These are phyloP conservation scores for Oegoconia quadripuncta DNA, from an alignment of 2,888 invertebrate genomes.

Conservation along the genomic window DNA sequence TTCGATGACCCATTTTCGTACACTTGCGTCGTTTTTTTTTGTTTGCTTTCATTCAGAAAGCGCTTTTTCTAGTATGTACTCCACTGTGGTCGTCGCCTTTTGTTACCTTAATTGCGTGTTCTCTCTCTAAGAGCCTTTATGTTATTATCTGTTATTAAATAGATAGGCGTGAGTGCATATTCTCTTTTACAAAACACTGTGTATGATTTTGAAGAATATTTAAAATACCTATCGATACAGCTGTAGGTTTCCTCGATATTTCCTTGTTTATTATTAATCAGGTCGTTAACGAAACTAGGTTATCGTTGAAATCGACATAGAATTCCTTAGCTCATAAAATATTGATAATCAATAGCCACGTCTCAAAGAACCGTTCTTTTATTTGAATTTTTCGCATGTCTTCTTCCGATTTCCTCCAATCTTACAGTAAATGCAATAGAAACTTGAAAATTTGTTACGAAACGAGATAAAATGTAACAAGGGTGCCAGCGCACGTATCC, in stretches of 20 bases:
- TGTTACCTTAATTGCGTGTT: constrained; percentile 45
- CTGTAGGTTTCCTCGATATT: too few relatives aligned
- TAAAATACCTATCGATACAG: too few relatives aligned
- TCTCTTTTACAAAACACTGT: neutral
- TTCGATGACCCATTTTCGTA: constrained; percentile 60
- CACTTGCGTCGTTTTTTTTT: constrained; percentile 48
- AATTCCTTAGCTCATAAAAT: too few relatives aligned
- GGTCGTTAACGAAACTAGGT: too few relatives aligned
- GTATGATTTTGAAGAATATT: neutral
- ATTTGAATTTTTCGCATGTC: neutral
- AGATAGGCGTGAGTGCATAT: neutral
- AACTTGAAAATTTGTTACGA: constrained; percentile 38
- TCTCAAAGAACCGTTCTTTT: too few relatives aligned
- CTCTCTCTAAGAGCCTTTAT: constrained; percentile 19
- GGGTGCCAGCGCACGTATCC: constrained; percentile 27
- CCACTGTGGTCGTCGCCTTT: constrained; percentile 31
- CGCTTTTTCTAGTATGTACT: constrained; percentile 37
- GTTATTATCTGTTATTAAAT: constrained; percentile 11
- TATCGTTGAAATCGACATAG: too few relatives aligned
- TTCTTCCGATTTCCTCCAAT: constrained; percentile 10
- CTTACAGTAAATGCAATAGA: constrained; percentile 31
- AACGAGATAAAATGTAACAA: constrained; percentile 37
- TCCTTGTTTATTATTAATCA: too few relatives aligned
- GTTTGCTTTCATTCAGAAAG: constrained; percentile 42
- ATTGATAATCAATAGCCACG: too few relatives aligned